Base-by-base conservation (phyloP, 2,888 invertebrate species). In the Protophormia terraenovae region DNA sequence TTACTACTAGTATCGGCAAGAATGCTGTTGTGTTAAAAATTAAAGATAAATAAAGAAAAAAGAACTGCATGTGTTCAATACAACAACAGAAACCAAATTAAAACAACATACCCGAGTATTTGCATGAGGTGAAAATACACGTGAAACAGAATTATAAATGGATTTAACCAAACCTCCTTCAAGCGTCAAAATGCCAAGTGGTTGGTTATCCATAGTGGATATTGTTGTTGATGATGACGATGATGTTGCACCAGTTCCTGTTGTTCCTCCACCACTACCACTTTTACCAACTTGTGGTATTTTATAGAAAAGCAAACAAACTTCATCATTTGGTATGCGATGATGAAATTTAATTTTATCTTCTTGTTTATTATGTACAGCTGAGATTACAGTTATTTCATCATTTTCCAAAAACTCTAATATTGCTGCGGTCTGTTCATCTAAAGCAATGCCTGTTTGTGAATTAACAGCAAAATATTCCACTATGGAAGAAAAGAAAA, bases 381-480 rank as follows among this genome's bases (percentile, higher is more conserved):
- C 93, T 87, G 93, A 93, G 83, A 94, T 89, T 84, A 92, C 91
- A 62, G 93, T 91, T 84, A 93, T 91, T 88, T 93, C 93, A 87
- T 93, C 93, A 86, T 91, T 93, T 88, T 93, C 92, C 72, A 94
- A 89, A 89, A 94, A 94, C 87, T 93, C 93, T 86, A 92, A 90
- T 84, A 94, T 89, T 84, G 92, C 89, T 80, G 90, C 88, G 92
- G 93, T 88, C 89, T 90, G 87, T 91, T 89, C 89, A 87, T 91
- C 89, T 88, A 89, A 84, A 67, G 89, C 32, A 88, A 83, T 86
- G 91, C 89, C 79, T 91, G 92, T 72, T 88, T 89, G 90, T 81
- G 88, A 87, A 64, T 88, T 89, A 77, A 89, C 90, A 82, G 89
- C 90, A 87, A 93, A 93, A 87, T 91, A 93, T 86, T 92, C 92